phyloP scores from a whole-genome alignment of 2,888 invertebrate genomes.

The Charanyca ferruginea region DNA sequence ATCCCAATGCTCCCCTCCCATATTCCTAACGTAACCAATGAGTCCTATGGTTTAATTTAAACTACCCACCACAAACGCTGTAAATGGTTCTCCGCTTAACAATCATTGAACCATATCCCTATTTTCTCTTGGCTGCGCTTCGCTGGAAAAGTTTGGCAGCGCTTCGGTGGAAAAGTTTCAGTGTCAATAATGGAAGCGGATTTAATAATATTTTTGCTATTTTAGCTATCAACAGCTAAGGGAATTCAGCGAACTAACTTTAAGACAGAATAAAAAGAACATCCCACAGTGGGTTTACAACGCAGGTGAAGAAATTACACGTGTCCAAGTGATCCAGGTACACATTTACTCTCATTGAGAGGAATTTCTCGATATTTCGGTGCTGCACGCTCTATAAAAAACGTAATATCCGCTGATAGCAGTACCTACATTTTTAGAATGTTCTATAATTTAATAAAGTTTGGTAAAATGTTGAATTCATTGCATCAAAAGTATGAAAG shows the following conservation, averaged over 20 bases:
- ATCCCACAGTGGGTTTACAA: conserved; percentile 95
- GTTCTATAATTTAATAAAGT: too few species aligned
- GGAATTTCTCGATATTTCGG: neutral
- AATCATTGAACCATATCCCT: neutral
- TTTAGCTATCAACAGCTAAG: conserved; percentile 95
- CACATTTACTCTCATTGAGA: neutral
- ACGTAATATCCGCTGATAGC: too few species aligned
- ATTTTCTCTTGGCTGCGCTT: neutral
- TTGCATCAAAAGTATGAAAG: too few species aligned
- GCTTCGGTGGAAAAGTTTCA: too few species aligned
- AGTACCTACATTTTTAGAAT: too few species aligned
- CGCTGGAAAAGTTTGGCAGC: too few species aligned
- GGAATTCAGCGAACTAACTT: conserved; percentile 92
- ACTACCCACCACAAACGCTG: too few species aligned
- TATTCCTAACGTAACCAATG: too few species aligned
- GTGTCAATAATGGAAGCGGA: too few species aligned
- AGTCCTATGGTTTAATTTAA: neutral
- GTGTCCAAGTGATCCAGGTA: conserved; percentile 92
- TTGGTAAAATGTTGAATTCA: too few species aligned
- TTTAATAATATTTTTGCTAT: conserved; percentile 20
- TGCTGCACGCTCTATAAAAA: too few species aligned
- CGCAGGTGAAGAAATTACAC: conserved; percentile 94
- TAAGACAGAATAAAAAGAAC: conserved; percentile 91
- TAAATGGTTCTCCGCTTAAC: neutral
- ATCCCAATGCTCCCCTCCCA: too few species aligned